Evolutionary conservation across 2,113 vertebrate species (phyloP).

Genomic region (Oreochromis tanganicae): DNA sequence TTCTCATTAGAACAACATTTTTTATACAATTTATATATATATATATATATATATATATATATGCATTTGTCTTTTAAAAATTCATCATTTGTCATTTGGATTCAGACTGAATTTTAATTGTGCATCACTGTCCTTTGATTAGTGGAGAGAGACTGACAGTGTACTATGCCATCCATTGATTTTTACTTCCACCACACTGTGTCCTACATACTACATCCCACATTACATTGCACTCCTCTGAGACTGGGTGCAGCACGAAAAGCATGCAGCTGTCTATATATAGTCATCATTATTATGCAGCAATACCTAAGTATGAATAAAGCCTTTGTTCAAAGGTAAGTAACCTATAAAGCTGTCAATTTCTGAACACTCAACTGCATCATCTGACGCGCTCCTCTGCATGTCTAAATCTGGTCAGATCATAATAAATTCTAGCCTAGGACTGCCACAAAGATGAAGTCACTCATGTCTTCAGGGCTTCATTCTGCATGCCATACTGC

Average conservation of each 20-base stretch:
- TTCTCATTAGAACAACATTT: no score
- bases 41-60: fast-evolving
- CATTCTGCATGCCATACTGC: neutral
- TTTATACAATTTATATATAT: fast-evolving
- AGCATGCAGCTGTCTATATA: conserved; percentile 37
- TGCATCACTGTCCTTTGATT: neutral
- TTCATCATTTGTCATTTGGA: neutral
- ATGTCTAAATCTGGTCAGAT: neutral
- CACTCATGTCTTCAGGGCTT: conserved; percentile 14
- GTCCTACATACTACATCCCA: neutral
- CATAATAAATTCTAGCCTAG: conserved; percentile 5
- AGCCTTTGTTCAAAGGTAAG: neutral
- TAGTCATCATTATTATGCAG: conserved; percentile 47
- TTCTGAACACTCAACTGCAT: neutral
- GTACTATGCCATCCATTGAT: neutral
- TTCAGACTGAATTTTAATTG: neutral
- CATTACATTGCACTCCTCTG: neutral
- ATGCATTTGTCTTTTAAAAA: neutral
- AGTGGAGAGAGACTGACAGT: neutral
- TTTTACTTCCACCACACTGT: neutral
- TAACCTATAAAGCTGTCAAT: neutral
- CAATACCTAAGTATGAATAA: conserved; percentile 26
- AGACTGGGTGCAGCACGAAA: conserved; percentile 4
- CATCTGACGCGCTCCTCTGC: neutral
- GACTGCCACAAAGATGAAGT: conserved; percentile 33